phyloP scores from a whole-genome alignment of 2,113 vertebrate genomes.

The Psettodes erumei region DNA sequence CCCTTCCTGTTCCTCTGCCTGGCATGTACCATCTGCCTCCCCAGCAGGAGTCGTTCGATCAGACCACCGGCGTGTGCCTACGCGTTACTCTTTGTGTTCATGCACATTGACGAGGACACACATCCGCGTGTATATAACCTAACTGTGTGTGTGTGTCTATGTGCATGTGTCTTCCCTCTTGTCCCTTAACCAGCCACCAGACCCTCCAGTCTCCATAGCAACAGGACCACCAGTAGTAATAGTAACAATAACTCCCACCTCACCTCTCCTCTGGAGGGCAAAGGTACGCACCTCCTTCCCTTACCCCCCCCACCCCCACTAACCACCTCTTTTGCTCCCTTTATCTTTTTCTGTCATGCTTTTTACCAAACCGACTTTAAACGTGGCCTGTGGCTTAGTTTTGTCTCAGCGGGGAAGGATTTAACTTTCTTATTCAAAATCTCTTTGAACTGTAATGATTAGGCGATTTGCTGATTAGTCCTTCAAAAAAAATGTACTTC shows the following conservation, averaged over 20 bases:
- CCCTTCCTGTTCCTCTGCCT: slow-evolving; percentile 60
- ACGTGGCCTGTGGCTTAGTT: neutral
- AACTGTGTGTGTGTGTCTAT: slow-evolving; percentile 51
- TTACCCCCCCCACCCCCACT: neutral
- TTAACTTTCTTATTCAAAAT: neutral
- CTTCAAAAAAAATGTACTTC: neutral
- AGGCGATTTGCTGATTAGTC: neutral
- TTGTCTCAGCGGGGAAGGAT: neutral
- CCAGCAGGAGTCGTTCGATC: slow-evolving; percentile 61
- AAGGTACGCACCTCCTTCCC: slow-evolving; percentile 89
- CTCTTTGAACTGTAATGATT: neutral
- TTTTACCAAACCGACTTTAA: neutral
- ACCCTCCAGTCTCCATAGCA: slow-evolving; percentile 97
- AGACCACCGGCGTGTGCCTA: slow-evolving; percentile 31
- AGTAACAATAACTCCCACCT: slow-evolving; percentile 93
- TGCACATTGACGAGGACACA: slow-evolving; percentile 43
- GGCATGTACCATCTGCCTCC: slow-evolving; percentile 76
- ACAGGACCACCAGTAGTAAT: slow-evolving; percentile 95
- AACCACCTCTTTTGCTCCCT: neutral
- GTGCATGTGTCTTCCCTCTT: slow-evolving; percentile 57
- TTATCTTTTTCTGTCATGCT: neutral
- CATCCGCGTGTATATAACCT: slow-evolving; percentile 36
- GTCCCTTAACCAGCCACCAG: slow-evolving; percentile 88
- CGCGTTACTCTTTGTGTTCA: slow-evolving; percentile 21
- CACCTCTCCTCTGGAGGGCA: slow-evolving; percentile 90